Evolutionary conservation across 2,797 vertebrate species (phyloP), one percentile per base, ranked within the genome.

Genomic region (Sciurus carolinensis): DNA sequence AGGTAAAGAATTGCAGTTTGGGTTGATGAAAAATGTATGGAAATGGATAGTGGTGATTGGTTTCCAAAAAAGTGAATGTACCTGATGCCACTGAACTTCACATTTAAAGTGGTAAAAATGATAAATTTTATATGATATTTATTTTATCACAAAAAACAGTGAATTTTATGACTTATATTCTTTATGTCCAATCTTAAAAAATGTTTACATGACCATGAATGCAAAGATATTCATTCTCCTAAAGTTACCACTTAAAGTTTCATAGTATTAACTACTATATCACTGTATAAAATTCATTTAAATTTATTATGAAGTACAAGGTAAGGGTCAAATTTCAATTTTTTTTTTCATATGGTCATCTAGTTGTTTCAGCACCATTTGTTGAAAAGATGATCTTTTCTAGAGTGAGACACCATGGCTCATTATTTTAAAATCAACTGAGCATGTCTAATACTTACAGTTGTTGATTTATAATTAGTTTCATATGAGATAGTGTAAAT

Each of bases 111-210:
- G 22, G 33, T 76, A 71, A 69, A 33, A 79, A 79, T 85, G 59
- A 7, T 20, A 42, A 77, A 82, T 57, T 57, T 66, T 57, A 57
- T 57, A 75, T n/a, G 47, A 75, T n/a, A 1, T n/a, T n/a, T n/a
- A 90, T 85, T 90, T 71, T 84, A 72, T n/a, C 30, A 94, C 50
- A 84, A 94, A 47, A 82, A 39, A 7, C 18, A 47, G 66, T 82
- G 36, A 90, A 30, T 20, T 54, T 62, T 66, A 54, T 64, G 52
- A n/a, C 22, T 42, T 84, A 79, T 4, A 6, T 50, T 54, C n/a
- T 75, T 44, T 30, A 39, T 86, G 12, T 39, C 22, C 5, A 72
- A 52, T 64, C 33, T 73, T 73, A 90, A 94, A 24, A 76, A 67
- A 94, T 77, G 13, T 69, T 62, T 79, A 26, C 62, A 36, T 62